Evolutionary conservation across 1,140 invertebrate genomes (phyloP).

Genomic region (Pseudomyrmex concolor): DNA sequence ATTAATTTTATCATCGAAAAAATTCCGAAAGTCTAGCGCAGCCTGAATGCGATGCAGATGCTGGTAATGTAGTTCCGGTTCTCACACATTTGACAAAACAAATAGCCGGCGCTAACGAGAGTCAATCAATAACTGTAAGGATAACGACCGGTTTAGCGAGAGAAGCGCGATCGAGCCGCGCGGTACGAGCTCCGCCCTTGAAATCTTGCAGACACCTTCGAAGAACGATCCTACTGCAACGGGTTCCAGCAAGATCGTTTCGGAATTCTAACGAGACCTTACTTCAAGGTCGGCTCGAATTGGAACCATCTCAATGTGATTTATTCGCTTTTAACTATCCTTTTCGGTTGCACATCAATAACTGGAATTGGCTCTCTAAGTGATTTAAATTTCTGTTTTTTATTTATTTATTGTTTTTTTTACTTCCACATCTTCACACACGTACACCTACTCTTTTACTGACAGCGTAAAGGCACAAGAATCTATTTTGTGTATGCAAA

Average conservation of each 20-base stretch:
- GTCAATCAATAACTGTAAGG: constrained; percentile 79
- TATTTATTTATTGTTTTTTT: not conserved
- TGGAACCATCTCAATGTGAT: constrained; percentile 22
- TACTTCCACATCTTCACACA: too few relatives aligned
- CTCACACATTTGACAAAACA: constrained; percentile 75
- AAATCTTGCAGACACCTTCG: constrained; percentile 73
- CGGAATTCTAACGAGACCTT: constrained; percentile 56
- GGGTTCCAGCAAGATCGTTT: constrained; percentile 26
- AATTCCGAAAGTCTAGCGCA: not conserved
- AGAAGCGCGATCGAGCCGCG: constrained; percentile 73
- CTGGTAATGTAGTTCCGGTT: constrained; percentile 69
- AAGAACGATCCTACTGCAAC: constrained; percentile 60
- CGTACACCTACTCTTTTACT: not conserved
- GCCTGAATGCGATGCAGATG: not conserved
- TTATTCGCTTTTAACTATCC: constrained; percentile 47
- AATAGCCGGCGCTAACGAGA: constrained; percentile 76
- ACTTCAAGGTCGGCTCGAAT: constrained; percentile 49
- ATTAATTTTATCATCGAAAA: not conserved
- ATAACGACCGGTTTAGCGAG: constrained; percentile 78
- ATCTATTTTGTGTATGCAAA: constrained; percentile 41
- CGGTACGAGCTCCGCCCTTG: constrained; percentile 76
- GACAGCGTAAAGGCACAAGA: constrained; percentile 23
- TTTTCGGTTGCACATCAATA: constrained; percentile 24
- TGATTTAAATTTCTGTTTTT: not conserved
- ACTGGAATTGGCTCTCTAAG: not conserved